Evolutionary conservation across 2,888 invertebrate species (phyloP), one percentile per base, ranked within the genome.

Genomic region (Gasteruption jaculator): DNA sequence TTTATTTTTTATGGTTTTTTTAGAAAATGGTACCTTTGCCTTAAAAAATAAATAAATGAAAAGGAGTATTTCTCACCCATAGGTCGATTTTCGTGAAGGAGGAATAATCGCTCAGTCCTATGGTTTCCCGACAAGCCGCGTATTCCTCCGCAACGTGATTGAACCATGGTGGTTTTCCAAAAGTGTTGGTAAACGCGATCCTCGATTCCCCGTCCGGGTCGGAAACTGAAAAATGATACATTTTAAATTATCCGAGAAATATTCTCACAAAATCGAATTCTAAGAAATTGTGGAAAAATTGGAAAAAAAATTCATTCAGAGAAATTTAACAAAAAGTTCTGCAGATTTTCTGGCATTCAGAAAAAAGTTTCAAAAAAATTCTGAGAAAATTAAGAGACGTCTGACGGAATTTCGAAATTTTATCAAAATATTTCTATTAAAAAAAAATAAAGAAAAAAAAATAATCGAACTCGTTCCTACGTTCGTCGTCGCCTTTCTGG

Each of bases 61-160:
- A 57, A 16, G 8, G 22, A 33, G 18, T 14, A 14, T 21, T 20
- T 37, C 67, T 65, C 71, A 91, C 91, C 86, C 89, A 89, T 45
- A 97, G 72, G 72, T 96, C 96, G 48, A 93, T 84, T 75, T 97
- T 97, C 8, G 95, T 91, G 71, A 96, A 97, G 0, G 94, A 94
- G 2, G 95, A 94, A 75, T 97, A 97, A 73, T 97, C 97, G 38
- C 94, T 86, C 2, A 97, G 74, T 11, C 94, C 94, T 39, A 96
- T 85, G 2, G 86, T 80, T 71, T 96, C 95, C 38, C 96, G 78
- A 61, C 96, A 96, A 0, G 92, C 91, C 64, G 85, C 86, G 71
- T 97, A 97, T 70, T 97, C 97, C 1, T 79, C 74, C 36, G 86
- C 83, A 1, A 93, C 93, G 34, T 80, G 77, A 48, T 91, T 88